A percentile compares a stretch with the other conserved stretches of the same genome.
Evolutionary conservation across 2,797 vertebrate genomes (phyloP).

Genomic region (Karalla daura): DNA sequence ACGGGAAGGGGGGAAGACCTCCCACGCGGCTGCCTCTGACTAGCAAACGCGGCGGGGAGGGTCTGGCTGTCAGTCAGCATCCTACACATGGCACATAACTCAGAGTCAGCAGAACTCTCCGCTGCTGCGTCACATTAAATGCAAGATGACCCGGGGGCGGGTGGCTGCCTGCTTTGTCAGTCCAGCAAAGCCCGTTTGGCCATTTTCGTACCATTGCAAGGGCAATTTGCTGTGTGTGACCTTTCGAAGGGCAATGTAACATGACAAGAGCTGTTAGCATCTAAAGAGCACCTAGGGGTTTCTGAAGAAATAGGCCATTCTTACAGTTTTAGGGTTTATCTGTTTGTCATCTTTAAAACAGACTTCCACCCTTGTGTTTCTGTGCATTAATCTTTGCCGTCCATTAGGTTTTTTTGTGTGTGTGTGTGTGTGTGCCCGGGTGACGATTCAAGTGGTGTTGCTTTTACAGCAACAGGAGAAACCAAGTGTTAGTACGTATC

Average conservation of each 20-base stretch:
- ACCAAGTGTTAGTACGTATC: conserved; percentile 7
- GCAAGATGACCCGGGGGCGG: conserved; percentile 67
- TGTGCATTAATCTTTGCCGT: conserved; percentile 17
- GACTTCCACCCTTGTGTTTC: conserved; percentile 14
- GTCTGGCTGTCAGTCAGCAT: conserved; percentile 62
- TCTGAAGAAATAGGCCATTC: conserved; percentile 60
- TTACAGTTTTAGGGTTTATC: conserved; percentile 59
- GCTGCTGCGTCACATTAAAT: conserved; percentile 71
- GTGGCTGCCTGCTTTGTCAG: conserved; percentile 72
- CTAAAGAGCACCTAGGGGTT: conserved; percentile 61
- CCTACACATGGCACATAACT: conserved; percentile 54
- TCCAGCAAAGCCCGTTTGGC: conserved; percentile 71
- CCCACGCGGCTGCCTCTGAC: conserved; percentile 36
- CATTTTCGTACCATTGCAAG: conserved; percentile 67
- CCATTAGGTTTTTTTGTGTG: conserved; percentile 5
- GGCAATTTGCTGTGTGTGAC: conserved; percentile 76
- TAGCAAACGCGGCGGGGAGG: conserved; percentile 37
- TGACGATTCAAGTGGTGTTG: neutral
- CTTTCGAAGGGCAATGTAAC: conserved; percentile 76
- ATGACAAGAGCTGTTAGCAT: conserved; percentile 78
- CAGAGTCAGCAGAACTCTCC: conserved; percentile 72
- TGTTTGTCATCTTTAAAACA: conserved; percentile 52
- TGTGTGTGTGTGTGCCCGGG: too few relatives aligned
- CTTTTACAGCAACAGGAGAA: neutral
- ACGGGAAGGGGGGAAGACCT: conserved; percentile 56